Conservation (phyloP, 2,888 invertebrate genomes). For the Odontomyia ornata region DNA sequence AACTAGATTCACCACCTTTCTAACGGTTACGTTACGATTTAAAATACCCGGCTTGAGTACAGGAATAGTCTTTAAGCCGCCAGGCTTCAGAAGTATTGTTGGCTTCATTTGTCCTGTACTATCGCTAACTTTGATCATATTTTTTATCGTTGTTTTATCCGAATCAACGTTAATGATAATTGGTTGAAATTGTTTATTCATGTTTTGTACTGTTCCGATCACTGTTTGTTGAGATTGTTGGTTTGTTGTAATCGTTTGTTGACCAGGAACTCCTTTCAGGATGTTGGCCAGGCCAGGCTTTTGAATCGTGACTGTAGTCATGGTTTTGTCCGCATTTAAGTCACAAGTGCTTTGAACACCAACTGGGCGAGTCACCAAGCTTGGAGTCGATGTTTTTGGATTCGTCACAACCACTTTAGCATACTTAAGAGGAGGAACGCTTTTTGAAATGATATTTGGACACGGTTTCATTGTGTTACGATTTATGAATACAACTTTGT, state of each 20-base stretch:
- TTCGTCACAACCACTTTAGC: slow-evolving; percentile 58
- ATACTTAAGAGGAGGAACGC: slow-evolving; percentile 55
- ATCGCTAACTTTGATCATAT: slow-evolving; percentile 49
- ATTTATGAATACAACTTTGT: slow-evolving; percentile 62
- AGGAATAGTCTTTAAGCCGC: slow-evolving; percentile 54
- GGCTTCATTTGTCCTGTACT: slow-evolving; percentile 47
- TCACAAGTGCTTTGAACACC: background rate
- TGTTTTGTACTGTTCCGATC: slow-evolving; percentile 10
- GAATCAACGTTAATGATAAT: slow-evolving; percentile 51
- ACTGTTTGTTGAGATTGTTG: slow-evolving; percentile 21
- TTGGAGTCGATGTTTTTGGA: slow-evolving; percentile 54
- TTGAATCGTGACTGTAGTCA: slow-evolving; percentile 44
- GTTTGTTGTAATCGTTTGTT: background rate
- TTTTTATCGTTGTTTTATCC: slow-evolving; percentile 50
- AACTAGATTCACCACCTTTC: slow-evolving; percentile 56
- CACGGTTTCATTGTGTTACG: slow-evolving; percentile 61
- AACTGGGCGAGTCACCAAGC: slow-evolving; percentile 45
- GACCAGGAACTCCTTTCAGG: slow-evolving; percentile 18
- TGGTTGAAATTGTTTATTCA: slow-evolving; percentile 49
- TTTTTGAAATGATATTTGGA: slow-evolving; percentile 57
- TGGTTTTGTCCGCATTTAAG: background rate
- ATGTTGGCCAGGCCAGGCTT: slow-evolving; percentile 35
- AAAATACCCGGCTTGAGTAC: slow-evolving; percentile 51
- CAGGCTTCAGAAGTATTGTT: slow-evolving; percentile 56
- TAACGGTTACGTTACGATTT: slow-evolving; percentile 58